Evolutionary conservation across 2,888 invertebrate species (phyloP).

Genomic region (Diadegma fenestrale): DNA sequence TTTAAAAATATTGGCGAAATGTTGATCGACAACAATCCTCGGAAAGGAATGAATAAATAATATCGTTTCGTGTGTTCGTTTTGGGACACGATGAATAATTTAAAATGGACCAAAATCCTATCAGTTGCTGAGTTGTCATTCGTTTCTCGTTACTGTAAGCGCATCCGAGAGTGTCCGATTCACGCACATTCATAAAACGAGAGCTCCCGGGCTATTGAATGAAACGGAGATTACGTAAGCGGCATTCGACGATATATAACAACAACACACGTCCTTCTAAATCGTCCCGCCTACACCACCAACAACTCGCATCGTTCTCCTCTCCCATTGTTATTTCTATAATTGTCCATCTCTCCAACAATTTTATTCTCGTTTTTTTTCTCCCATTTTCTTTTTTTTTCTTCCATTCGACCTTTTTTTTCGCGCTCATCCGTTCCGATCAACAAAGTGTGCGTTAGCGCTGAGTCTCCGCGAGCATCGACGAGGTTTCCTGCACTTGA

Average conservation of each 20-base stretch:
- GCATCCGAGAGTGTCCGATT: conserved; percentile 39
- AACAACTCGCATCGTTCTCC: conserved; percentile 41
- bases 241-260: conserved; percentile 40
- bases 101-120: not conserved
- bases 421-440: conserved; percentile 31
- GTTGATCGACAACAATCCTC: too few species aligned
- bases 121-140: conserved; percentile 24
- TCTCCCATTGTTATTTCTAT: conserved; percentile 60
- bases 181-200: conserved; percentile 63
- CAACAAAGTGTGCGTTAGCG: not conserved
- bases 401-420: conserved; percentile 39
- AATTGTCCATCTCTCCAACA: conserved; percentile 40
- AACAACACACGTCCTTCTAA: conserved; percentile 49
- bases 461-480: conserved; percentile 3
- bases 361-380: conserved; percentile 23
- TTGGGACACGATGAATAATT: not conserved
- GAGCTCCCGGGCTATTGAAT: conserved; percentile 62
- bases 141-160: conserved; percentile 20
- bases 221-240: conserved; percentile 66
- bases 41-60: too few species aligned
- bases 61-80: not conserved
- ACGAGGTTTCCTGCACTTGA: conserved; percentile 2
- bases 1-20: too few species aligned
- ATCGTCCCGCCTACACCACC: conserved; percentile 52
- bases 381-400: conserved; percentile 25